Evolutionary conservation across 1,140 invertebrate species (phyloP), one percentile per base, ranked within the genome.

Genomic region (Ganaspis sp.): DNA sequence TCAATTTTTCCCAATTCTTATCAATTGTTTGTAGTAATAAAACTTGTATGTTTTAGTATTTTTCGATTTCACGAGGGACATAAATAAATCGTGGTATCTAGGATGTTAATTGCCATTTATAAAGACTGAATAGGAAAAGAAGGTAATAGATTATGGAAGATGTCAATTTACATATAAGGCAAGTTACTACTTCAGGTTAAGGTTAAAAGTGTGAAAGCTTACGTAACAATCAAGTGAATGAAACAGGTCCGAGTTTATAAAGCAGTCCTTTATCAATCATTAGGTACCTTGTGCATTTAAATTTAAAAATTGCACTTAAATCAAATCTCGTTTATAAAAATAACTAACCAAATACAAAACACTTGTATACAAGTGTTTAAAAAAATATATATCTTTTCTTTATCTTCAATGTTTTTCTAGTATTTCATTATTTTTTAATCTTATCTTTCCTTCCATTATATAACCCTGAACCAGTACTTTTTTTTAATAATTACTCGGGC

Each of bases 191-290:
- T 21, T 37, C 53, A 17, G 72, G 45, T 21, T 54, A 19, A 42
- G 72, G 72, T 73, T 73, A 37, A 49, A 58, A 11, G 29, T 34
- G 40, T 53, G 49, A 54, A 64, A 42, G 71, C 75, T 76, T 76
- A 76, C 72, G 70, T 74, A 77, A 82, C 69, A 37, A 83, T 77
- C 38, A 69, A 45, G 74, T 78, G 80, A 84, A 86, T 83, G 81
- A 86, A 85, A 84, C 83, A 84, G 82, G 75, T 69, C 40, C 75
- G 70, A 76, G 42, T 74, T 74, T 72, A 74, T 70, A 38, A 70
- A 72, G 69, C 58, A 37, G 15, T 15, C 54, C 26, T 45, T 26
- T 9, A 12, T n/a, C 49, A 34, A 26, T 12, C 29, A 34, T 6
- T 6, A 6, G 29, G 6, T 34, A n/a, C n/a, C n/a, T n/a, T n/a